Percentiles rank a stretch among this genome's conserved stretches.
These are phyloP conservation scores for Linnaemya vulpina DNA, from an alignment of 2,888 invertebrate genomes.

Conservation along the genomic window DNA sequence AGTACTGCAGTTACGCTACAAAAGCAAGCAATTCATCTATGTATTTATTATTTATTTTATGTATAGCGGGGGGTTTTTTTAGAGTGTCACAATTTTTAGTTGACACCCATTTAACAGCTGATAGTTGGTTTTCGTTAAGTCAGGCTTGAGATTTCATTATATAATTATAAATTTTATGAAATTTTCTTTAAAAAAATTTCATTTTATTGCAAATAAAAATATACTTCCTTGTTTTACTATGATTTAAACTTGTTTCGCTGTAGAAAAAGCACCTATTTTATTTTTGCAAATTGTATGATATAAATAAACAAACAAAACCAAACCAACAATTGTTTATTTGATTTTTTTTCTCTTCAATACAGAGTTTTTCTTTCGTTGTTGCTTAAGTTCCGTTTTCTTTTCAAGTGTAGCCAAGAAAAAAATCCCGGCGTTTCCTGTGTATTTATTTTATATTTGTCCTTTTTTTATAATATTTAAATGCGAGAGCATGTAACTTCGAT, in stretches of 20 bases:
- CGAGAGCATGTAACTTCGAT: background rate
- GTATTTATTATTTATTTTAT: too few relatives aligned
- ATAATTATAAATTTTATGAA: too few relatives aligned
- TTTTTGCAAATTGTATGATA: background rate
- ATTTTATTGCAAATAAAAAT: too few relatives aligned
- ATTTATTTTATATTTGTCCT: background rate
- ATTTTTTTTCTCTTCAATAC: constrained; percentile 5
- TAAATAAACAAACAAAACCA: background rate
- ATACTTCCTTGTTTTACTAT: too few relatives aligned
- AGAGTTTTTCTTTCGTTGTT: constrained; percentile 30
- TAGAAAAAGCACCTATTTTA: too few relatives aligned
- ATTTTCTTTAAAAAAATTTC: too few relatives aligned
- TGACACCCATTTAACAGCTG: too few relatives aligned
- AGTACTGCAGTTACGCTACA: background rate
- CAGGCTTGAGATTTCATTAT: too few relatives aligned
- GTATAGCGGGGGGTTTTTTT: too few relatives aligned
- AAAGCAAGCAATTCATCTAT: constrained; percentile 19
- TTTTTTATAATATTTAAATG: background rate
- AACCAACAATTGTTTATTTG: background rate
- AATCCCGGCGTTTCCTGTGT: constrained; percentile 17
- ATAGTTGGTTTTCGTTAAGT: too few relatives aligned
- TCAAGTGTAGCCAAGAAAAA: constrained; percentile 36
- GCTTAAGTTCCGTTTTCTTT: constrained; percentile 36
- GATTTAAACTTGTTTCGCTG: too few relatives aligned
- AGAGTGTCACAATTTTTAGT: too few relatives aligned